Evolutionary conservation across 2,888 invertebrate genomes (phyloP), one percentile per base, ranked within the genome.

Genomic region (Drosophila anomalata): DNA sequence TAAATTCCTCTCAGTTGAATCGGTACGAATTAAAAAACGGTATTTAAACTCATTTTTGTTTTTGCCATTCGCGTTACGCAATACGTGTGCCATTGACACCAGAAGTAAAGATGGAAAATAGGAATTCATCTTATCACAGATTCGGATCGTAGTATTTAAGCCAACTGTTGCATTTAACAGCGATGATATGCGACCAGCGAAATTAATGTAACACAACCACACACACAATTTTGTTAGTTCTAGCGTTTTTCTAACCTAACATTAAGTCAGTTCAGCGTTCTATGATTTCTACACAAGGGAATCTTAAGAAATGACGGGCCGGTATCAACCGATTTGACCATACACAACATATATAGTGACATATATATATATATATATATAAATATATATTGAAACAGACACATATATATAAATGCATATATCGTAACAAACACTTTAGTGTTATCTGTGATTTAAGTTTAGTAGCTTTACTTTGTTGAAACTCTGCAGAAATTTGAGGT

Each of bases 401-500:
- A 73, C 65, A 68, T 33, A 57, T 46, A 68, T 65, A 76, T 48
- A 75, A 55, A 68, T 47, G 70, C 66, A 80, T 81, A 78, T 78
- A 85, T 77, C 73, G 86, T 77, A 81, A 84, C 79, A 84, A 87
- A 88, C 88, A 88, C 84, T 58, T 87, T 89, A 90, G 88, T 88
- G 88, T 90, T 89, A 90, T 91, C 90, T 91, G 90, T 91, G 90
- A 91, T 91, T 91, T 91, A 91, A 90, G 90, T 91, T 85, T 91
- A 91, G 88, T 89, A 90, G 89, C 84, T 85, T 87, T 87, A 88
- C 81, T 81, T 86, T 86, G 89, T 89, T 87, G 77, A 84, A 82
- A 87, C 75, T 76, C 67, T 70, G 67, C 62, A 67, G 54, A 52
- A 42, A 42, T 59, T 65, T 61, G 48, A 67, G 50, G 63, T 62